Base-by-base conservation (phyloP, 2,797 vertebrate species). In the Ambastaia sidthimunki region DNA sequence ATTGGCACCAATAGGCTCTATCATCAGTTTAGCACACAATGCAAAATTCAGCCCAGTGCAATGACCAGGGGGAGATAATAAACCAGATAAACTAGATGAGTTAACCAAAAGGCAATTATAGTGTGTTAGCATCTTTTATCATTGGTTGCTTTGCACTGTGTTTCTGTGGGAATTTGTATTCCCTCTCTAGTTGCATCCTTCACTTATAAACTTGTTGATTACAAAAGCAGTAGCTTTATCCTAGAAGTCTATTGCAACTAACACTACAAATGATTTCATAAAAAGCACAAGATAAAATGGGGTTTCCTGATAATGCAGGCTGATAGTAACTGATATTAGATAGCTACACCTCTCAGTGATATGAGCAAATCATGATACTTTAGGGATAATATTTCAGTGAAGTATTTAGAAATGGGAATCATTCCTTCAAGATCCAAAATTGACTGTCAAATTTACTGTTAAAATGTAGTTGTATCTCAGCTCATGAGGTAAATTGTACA, bases 281-380 rank as follows among this genome's bases (percentile, higher is more conserved):
- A 55, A 76, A 52, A 57, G 55, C 11, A 3, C 2, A 57, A 66
- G 74, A 57, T 44, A 55, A 28, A 76, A 25, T 55, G 1, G 19
- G 50, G 7, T 55, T 67, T 54, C 2, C 62, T 19, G 10, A 44
- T 31, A n/a, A 68, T 59, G 28, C 25, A 47, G 23, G 55, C 16
- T 60, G 13, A 48, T 18, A 13, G 50, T 55, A 5, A 28, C 19
- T 75, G 59, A 57, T 55, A 44, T 75, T 59, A 57, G 54, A 70
- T 75, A 63, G 63, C 16, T 71, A 65, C 41, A 31, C 59, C 25
- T 76, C 31, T 67, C 52, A 25, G 37, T 47, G 69, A 82, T 47
- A 72, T 47, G 60, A 59, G 68, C 18, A 11, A 47, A 21, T 54
- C 10, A 28, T 28, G 67, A 28, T 41, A 1, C 67, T 59, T 37